Conservation (phyloP, 2,888 invertebrate genomes). For the Artemia sp. region DNA sequence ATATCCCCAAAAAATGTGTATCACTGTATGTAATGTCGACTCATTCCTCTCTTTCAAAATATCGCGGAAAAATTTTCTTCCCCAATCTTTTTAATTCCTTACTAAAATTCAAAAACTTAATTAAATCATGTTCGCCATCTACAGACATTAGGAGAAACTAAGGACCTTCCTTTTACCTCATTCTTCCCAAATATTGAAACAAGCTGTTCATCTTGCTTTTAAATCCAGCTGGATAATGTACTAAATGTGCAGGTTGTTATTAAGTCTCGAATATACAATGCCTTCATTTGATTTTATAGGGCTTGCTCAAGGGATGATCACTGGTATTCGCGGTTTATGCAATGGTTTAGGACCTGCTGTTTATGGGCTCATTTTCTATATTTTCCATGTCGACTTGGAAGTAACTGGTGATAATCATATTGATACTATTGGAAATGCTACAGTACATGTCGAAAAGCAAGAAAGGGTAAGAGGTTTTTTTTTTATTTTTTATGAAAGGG, state of each 20-base stretch:
- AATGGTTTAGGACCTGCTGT: conserved; percentile 96
- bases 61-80: too few species aligned
- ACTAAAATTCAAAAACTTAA: too few species aligned
- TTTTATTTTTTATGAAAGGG: too few species aligned
- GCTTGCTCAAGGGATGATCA: conserved; percentile 91
- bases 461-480: neutral
- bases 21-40: too few species aligned
- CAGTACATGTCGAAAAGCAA: neutral
- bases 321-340: conserved; percentile 93
- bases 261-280: neutral
- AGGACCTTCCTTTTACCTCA: neutral
- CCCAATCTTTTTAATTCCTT: too few species aligned
- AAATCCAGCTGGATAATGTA: neutral
- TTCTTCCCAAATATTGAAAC: neutral
- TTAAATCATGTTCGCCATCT: too few species aligned
- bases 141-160: too few species aligned
- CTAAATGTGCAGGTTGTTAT: neutral
- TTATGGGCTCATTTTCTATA: conserved; percentile 93
- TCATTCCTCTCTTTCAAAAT: too few species aligned
- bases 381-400: conserved; percentile 84
- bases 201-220: neutral
- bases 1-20: too few species aligned
- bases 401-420: neutral
- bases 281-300: conserved; percentile 33
- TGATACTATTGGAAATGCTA: neutral